phyloP scores from a whole-genome alignment of 2,113 vertebrate genomes.

The Zeus faber region DNA sequence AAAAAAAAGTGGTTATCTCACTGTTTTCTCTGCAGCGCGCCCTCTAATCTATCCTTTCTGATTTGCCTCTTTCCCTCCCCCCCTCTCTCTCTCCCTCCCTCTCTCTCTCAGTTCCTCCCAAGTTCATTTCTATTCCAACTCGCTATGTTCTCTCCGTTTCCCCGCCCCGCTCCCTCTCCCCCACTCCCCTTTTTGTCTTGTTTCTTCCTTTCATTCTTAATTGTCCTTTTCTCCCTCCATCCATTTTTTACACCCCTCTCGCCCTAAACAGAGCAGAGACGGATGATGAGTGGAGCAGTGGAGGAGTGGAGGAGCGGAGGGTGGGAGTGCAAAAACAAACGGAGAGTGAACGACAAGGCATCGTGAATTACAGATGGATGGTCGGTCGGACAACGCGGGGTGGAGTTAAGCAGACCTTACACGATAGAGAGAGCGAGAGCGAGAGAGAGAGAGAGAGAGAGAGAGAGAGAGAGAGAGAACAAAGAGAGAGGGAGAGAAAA shows the following conservation, averaged over 20 bases:
- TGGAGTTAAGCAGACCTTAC: slow-evolving; percentile 15
- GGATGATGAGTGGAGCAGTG: slow-evolving; percentile 42
- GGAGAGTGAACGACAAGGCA: slow-evolving; percentile 30
- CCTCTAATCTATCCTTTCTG: neutral
- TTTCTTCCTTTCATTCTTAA: slow-evolving; percentile 20
- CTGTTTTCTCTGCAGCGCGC: neutral
- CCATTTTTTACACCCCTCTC: neutral
- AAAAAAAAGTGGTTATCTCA: slow-evolving; percentile 16
- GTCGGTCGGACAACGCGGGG: slow-evolving; percentile 8
- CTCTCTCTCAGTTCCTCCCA: neutral
- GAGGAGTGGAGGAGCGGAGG: no score
- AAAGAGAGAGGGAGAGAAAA: slow-evolving; percentile 30
- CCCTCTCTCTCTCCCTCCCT: slow-evolving; percentile 10
- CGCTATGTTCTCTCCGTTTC: neutral
- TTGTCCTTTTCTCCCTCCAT: neutral
- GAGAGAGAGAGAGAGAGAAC: neutral
- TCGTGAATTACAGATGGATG: slow-evolving; percentile 55
- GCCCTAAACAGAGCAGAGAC: slow-evolving; percentile 25
- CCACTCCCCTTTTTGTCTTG: neutral
- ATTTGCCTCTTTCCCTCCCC: neutral
- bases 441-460: no score
- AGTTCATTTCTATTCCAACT: neutral
- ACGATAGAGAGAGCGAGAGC: no score
- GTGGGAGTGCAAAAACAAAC: no score
- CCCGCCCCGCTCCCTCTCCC: neutral